Base-by-base conservation (phyloP, 2,113 vertebrate species). In the Ovibos moschatus region DNA sequence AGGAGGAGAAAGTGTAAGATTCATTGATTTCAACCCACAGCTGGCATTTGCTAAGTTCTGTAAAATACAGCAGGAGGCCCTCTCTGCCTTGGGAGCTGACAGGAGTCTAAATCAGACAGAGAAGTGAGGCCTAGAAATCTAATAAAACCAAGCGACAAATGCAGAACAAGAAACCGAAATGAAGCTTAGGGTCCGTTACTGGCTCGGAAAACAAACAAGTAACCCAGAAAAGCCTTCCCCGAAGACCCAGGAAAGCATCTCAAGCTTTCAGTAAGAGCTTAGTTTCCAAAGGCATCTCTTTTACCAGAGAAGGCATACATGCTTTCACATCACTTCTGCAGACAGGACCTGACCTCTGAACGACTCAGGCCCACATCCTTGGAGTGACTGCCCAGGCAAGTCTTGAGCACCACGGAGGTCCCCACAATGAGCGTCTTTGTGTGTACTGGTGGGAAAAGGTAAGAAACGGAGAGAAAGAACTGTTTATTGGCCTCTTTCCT, bases 61-160 rank as follows among this genome's bases (percentile, higher is more conserved):
- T 79, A 85, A 97, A 95, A 86, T 84, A 94, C 6, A 88, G 58
- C 55, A 93, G 82, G 67, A 28, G 47, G 67, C 47, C 91, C 91
- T 43, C 45, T 94, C 67, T 91, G 93, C 71, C 85, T 62, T 83
- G 67, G 78, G 86, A 96, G 57, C 21, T 91, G 78, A 87, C 45
- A 78, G 51, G 40, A 64, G n/a, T 89, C 79, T 97, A 97, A 97
- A 94, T 86, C 95, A 97, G 85, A 94, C 1, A 89, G 91, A 89
- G 43, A 81, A 78, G 88, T 58, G 40, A 97, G 85, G 76, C 67
- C 50, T 43, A 47, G 94, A 94, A 94, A 95, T 94, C 81, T 87
- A 95, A 94, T 47, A 95, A 78, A 67, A 89, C 36, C 86, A 83
- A 89, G 53, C 60, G 89, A 91, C 93, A 97, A 95, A 91, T 43